Evolutionary conservation across 2,888 invertebrate species (phyloP).

Genomic region (Cryptus armator): DNA sequence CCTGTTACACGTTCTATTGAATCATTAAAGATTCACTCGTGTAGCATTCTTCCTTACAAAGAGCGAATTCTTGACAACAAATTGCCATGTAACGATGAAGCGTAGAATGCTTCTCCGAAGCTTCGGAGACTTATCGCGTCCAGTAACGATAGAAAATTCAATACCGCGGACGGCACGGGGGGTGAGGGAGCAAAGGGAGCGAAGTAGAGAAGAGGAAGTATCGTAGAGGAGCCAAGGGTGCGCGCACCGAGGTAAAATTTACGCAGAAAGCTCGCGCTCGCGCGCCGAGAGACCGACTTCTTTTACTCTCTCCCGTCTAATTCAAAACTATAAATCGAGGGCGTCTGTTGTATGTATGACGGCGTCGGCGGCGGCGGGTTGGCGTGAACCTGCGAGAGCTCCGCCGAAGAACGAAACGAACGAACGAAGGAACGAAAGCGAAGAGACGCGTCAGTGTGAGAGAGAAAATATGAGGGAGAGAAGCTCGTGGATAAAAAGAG

Average conservation of each 20-base stretch:
- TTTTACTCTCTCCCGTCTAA: conserved; percentile 81
- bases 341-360: conserved; percentile 84
- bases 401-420: conserved; percentile 58
- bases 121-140: conserved; percentile 38
- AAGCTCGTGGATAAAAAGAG: conserved; percentile 66
- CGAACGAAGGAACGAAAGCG: conserved; percentile 68
- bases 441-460: conserved; percentile 48
- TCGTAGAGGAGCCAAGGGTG: conserved; percentile 68
- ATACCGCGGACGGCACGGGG: background rate
- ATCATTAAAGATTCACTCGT: background rate
- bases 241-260: conserved; percentile 65
- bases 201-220: conserved; percentile 52
- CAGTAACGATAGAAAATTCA: conserved; percentile 24
- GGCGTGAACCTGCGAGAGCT: conserved; percentile 77
- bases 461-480: conserved; percentile 59
- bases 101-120: conserved; percentile 3
- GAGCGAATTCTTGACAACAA: no score
- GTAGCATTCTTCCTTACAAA: no score
- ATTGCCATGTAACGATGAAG: background rate
- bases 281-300: conserved; percentile 68
- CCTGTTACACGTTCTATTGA: background rate
- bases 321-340: conserved; percentile 85
- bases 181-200: background rate
- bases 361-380: conserved; percentile 75
- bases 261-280: conserved; percentile 54